These are phyloP conservation scores for Borostomias antarcticus DNA, from an alignment of 2,797 vertebrate species.

Conservation along the genomic window DNA sequence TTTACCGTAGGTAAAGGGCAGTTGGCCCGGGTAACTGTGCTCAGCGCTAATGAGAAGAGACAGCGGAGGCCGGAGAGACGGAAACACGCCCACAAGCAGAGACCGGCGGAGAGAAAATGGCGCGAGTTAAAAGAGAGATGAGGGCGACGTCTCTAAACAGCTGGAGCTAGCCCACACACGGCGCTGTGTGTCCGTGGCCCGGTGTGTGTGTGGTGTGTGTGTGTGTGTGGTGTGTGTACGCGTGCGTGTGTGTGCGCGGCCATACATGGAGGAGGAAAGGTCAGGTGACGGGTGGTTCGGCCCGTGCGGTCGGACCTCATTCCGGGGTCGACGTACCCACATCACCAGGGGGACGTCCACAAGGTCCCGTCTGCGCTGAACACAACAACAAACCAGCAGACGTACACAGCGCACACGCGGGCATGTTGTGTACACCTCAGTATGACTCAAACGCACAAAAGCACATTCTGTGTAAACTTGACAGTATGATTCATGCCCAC, in stretches of 20 bases:
- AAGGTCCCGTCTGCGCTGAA: neutral
- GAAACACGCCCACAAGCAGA: neutral
- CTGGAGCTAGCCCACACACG: neutral
- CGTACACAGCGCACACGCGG: neutral
- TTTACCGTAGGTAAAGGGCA: too few relatives aligned
- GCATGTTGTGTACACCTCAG: too few relatives aligned
- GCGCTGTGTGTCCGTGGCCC: neutral
- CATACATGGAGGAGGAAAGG: neutral
- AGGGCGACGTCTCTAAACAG: too few relatives aligned
- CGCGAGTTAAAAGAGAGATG: too few relatives aligned
- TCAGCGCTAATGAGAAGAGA: too few relatives aligned
- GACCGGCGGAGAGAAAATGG: too few relatives aligned
- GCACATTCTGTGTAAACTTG: neutral
- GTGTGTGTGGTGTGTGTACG: neutral
- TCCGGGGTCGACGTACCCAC: neutral
- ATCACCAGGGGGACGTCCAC: neutral
- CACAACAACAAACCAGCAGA: neutral
- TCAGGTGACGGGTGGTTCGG: constrained; percentile 14
- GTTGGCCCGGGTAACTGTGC: too few relatives aligned
- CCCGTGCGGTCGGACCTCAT: constrained; percentile 9
- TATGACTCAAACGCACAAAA: neutral
- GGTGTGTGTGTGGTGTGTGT: neutral
- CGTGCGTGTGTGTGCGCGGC: neutral
- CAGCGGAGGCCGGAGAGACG: neutral
- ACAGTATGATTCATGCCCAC: too few relatives aligned